Percentiles rank a stretch among this genome's conserved stretches.
These are phyloP conservation scores for Sylvia borin DNA, from an alignment of 2,797 vertebrate genomes.

Conservation along the genomic window DNA sequence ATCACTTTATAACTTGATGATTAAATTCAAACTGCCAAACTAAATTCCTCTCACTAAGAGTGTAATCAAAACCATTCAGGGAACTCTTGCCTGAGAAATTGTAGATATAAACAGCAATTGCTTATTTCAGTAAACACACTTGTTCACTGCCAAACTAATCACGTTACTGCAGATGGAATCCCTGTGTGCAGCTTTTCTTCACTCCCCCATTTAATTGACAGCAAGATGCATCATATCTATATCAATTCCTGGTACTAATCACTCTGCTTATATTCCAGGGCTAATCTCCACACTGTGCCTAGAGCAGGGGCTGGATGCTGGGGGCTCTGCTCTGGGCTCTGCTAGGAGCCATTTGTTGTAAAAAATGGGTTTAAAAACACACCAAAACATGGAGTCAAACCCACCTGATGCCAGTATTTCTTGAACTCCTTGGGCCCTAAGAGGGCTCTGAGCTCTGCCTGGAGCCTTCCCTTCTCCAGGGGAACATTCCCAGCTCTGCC, in stretches of 20 bases:
- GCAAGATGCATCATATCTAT: slow-evolving; percentile 66
- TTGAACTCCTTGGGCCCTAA: not conserved
- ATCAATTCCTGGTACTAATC: slow-evolving; percentile 40
- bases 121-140: slow-evolving; percentile 68
- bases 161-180: slow-evolving; percentile 61
- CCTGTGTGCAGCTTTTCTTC: slow-evolving; percentile 55
- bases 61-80: slow-evolving; percentile 58
- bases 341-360: not conserved
- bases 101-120: slow-evolving; percentile 71
- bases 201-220: slow-evolving; percentile 58
- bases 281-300: not conserved
- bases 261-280: not conserved
- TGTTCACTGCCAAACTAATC: slow-evolving; percentile 70
- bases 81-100: slow-evolving; percentile 66
- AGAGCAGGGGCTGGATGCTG: not conserved
- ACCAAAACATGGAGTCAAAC: not conserved
- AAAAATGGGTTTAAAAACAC: not conserved
- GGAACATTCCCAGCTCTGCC: not conserved
- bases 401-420: not conserved
- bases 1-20: slow-evolving; percentile 62
- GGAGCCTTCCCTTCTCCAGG: not conserved
- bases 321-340: not conserved
- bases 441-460: not conserved
- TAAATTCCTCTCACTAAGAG: slow-evolving; percentile 51
- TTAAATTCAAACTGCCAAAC: slow-evolving; percentile 62